These are phyloP conservation scores for Drosophila lacteicornis DNA, from an alignment of 1,140 invertebrate species.

Conservation along the genomic window DNA sequence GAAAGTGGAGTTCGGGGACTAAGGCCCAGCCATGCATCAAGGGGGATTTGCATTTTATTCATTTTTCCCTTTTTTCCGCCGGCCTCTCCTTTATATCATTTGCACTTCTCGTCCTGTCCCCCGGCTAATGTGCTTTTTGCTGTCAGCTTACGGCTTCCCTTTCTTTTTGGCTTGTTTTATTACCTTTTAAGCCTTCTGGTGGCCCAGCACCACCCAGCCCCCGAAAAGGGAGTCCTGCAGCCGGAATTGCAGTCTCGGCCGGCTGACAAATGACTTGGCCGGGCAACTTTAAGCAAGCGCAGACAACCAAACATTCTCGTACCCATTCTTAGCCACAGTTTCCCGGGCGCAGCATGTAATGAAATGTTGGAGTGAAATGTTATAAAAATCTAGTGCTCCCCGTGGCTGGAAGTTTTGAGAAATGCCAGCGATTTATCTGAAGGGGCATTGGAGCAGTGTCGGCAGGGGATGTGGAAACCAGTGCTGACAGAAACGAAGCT, in stretches of 20 bases:
- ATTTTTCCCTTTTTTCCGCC: conserved; percentile 26
- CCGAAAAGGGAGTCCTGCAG: conserved; percentile 32
- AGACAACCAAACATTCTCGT: conserved; percentile 24
- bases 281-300: conserved; percentile 45
- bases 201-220: conserved; percentile 22
- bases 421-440: conserved; percentile 47
- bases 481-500: conserved; percentile 50
- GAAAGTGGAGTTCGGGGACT: conserved; percentile 11
- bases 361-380: conserved; percentile 45
- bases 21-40: conserved; percentile 68
- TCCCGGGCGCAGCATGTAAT: conserved; percentile 27
- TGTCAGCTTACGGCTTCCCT: conserved; percentile 72
- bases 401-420: conserved; percentile 42
- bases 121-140: conserved; percentile 79
- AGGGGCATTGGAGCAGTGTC: conserved; percentile 13
- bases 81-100: conserved; percentile 19
- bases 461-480: conserved; percentile 9
- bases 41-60: conserved; percentile 65
- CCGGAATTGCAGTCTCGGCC: conserved; percentile 58
- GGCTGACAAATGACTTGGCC: conserved; percentile 67
- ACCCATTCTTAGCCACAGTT: neutral
- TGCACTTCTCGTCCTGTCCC: conserved; percentile 21
- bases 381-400: conserved; percentile 53
- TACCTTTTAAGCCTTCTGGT: conserved; percentile 79
- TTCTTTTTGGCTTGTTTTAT: conserved; percentile 77